Evolutionary conservation across 1,140 invertebrate species (phyloP), one percentile per base, ranked within the genome.

Genomic region (Sesamia nonagrioides): DNA sequence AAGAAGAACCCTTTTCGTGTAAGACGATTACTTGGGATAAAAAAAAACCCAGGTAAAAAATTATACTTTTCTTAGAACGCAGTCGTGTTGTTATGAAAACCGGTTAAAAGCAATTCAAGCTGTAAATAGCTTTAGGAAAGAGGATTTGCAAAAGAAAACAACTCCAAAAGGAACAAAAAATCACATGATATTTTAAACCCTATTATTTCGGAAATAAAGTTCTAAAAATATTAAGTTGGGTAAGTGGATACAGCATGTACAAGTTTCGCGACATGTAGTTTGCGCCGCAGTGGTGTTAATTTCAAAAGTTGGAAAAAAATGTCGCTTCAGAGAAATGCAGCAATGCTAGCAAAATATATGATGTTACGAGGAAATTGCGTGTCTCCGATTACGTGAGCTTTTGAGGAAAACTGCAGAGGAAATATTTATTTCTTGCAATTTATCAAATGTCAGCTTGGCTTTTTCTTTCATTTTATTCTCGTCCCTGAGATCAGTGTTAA

Each of bases 121-220:
- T 40, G 63, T 58, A 81, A 81, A 78, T 78, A 78, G 54, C 75
- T 37, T 15, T 17, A 63, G 58, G 60, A 71, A 81, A 81, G 52
- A 78, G 71, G 76, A 78, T 78, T 68, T 74, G 50, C 61, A 69
- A 61, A 6, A 40, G 37, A 42, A 73, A 73, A 37, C 18, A 58
- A 52, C 37, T 35, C 11, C 15, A 33, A 50, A 71, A 35, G 11
- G 0, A 35, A 33, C 13, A 40, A 6, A 56, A 54, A 17, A n/a
- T 40, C 35, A 56, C 60, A 63, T 4, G 35, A 37, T 2, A 73
- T 33, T 58, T 21, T 21, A 17, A 54, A 73, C 17, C 71, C 21
- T 73, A 42, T 42, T 6, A 0, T n/a, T 17, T 21, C 1, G 21
- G 11, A 1, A 40, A 73, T 18, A 72, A n/a, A 72, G 69, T 50